Conservation (phyloP, 2,797 vertebrate genomes). For the Danio choprae region DNA sequence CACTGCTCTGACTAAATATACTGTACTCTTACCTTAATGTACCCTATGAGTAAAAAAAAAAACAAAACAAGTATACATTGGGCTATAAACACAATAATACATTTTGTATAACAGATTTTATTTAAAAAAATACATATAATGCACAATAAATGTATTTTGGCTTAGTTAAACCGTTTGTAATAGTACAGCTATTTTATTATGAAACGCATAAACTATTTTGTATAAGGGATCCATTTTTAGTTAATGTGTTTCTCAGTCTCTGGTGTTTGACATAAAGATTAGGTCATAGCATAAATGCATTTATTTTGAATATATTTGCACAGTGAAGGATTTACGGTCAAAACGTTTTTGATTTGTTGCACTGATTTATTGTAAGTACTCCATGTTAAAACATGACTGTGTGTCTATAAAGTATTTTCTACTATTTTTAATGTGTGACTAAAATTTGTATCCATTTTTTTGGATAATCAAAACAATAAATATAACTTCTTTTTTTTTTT, state of each 20-base stretch:
- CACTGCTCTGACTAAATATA: not conserved
- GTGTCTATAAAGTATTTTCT: constrained; percentile 7
- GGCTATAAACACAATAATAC: too few relatives aligned
- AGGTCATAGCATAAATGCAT: not conserved
- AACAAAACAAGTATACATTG: too few relatives aligned
- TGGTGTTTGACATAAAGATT: not conserved
- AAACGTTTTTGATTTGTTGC: not conserved
- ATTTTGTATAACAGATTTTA: too few relatives aligned
- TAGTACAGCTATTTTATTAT: constrained; percentile 18
- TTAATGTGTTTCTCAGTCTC: too few relatives aligned
- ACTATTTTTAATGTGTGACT: not conserved
- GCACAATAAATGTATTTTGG: constrained; percentile 8
- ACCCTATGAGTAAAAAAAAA: too few relatives aligned
- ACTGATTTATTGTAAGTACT: not conserved
- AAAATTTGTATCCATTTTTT: not conserved
- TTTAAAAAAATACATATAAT: too few relatives aligned
- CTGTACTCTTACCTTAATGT: too few relatives aligned
- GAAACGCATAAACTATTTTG: constrained; percentile 14
- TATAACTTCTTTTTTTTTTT: too few relatives aligned
- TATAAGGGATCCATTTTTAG: not conserved
- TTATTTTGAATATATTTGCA: not conserved
- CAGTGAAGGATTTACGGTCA: not conserved
- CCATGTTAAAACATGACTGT: constrained; percentile 3
- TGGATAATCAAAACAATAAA: not conserved
- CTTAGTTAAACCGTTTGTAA: not conserved